Evolutionary conservation across 2,888 invertebrate species (phyloP), one percentile per base, ranked within the genome.

Genomic region (Lasioglossum leucozonium): DNA sequence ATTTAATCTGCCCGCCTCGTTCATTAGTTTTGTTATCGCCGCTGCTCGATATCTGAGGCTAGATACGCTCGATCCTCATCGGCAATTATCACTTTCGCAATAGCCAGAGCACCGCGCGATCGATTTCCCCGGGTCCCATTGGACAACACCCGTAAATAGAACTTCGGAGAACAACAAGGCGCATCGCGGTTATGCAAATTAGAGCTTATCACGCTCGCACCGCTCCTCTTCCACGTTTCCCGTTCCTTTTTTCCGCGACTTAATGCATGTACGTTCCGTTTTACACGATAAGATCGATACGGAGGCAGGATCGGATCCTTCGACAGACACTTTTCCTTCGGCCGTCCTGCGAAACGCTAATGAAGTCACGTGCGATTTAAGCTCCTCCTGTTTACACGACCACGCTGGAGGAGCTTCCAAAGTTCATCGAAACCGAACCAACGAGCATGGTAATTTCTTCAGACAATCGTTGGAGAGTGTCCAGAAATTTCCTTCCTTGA

Each of bases 131-230:
- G 18, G 22, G 42, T 72, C 55, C n/a, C 22, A 62, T 62, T n/a
- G 51, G 74, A 30, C 42, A 26, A 51, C 22, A 18, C 22, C 22
- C 1, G 58, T 26, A 62, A 74, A 74, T 40, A 69, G 40, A 37
- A 44, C 22, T 44, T 74, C 79, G 65, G 42, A n/a, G 79, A 67
- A 72, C 40, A 40, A 37, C 16, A 18, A 10, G 30, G 18, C 72
- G 75, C 47, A 65, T 22, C 42, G 78, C 62, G 77, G 77, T 84
- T 86, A 84, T 62, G 67, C 75, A 79, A 86, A 81, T 86, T 26
- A 78, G 62, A 26, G 42, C 55, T 83, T 78, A 80, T 79, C 77
- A 58, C 51, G 65, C 58, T 55, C 67, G 5, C 58, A 34, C 10
- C 30, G 26, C 69, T 47, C 51, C n/a, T 74, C 34, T 40, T 42